Evolutionary conservation across 2,797 vertebrate genomes (phyloP).

Genomic region (Parambassis ranga): DNA sequence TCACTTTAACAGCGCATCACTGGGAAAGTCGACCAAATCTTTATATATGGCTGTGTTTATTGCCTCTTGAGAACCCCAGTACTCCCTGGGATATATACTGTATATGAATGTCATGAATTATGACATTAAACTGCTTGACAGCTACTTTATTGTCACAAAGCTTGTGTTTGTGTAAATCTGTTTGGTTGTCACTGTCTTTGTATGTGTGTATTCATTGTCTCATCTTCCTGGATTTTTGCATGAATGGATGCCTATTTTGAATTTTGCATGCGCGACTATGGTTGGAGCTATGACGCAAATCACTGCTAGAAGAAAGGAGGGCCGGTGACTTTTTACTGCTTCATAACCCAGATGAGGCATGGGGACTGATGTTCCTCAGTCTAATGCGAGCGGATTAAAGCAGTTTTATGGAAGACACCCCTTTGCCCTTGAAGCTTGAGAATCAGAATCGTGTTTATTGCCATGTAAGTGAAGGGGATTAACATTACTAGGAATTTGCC

Average conservation of each 20-base stretch:
- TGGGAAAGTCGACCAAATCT: slow-evolving; percentile 32
- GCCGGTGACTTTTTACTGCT: slow-evolving; percentile 58
- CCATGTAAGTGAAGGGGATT: too few relatives aligned
- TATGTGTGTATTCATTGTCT: not conserved
- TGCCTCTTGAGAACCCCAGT: slow-evolving; percentile 39
- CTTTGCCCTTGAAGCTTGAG: slow-evolving; percentile 70
- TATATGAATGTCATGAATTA: slow-evolving; percentile 64
- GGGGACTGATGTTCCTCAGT: slow-evolving; percentile 52
- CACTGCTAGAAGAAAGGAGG: slow-evolving; percentile 3
- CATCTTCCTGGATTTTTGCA: not conserved
- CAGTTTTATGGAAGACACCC: slow-evolving; percentile 67
- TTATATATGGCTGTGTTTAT: slow-evolving; percentile 48
- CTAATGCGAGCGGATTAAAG: slow-evolving; percentile 75
- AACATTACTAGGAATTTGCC: too few relatives aligned
- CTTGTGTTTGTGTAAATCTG: not conserved
- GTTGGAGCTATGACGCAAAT: slow-evolving; percentile 20
- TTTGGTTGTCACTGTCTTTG: not conserved
- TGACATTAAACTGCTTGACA: slow-evolving; percentile 72
- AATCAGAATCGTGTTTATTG: too few relatives aligned
- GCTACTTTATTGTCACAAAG: slow-evolving; percentile 48
- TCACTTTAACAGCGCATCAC: slow-evolving; percentile 30
- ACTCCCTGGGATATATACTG: slow-evolving; percentile 43
- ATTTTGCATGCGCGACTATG: not conserved
- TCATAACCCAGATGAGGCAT: slow-evolving; percentile 60
- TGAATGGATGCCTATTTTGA: not conserved